These are phyloP conservation scores for Gopherus flavomarginatus DNA, from an alignment of 2,113 vertebrate genomes.

Conservation along the genomic window DNA sequence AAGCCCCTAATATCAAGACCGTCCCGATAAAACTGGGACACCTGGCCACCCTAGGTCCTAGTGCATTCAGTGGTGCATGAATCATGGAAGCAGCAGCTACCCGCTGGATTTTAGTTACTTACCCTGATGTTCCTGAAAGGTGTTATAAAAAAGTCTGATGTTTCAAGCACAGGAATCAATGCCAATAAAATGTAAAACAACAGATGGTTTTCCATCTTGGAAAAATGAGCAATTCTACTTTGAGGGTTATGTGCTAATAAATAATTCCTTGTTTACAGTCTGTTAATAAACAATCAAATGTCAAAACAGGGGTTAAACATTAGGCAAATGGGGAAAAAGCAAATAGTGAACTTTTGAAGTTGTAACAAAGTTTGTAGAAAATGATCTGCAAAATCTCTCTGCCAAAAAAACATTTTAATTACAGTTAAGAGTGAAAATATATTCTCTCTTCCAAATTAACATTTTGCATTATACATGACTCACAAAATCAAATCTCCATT, in stretches of 20 bases:
- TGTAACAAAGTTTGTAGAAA: background rate
- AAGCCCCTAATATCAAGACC: background rate
- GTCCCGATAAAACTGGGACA: background rate
- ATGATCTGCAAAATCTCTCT: background rate
- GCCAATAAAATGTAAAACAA: slow-evolving; percentile 56
- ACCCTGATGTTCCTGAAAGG: slow-evolving; percentile 73
- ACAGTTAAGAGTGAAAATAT: background rate
- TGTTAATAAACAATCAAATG: slow-evolving; percentile 63
- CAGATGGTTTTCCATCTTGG: slow-evolving; percentile 53
- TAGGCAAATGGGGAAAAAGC: slow-evolving; percentile 34
- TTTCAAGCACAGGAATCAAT: slow-evolving; percentile 56
- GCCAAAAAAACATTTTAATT: background rate
- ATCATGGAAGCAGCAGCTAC: background rate
- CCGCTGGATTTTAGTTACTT: slow-evolving; percentile 40
- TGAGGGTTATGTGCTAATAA: background rate
- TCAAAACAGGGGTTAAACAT: slow-evolving; percentile 75
- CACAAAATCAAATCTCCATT: background rate
- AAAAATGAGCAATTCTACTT: background rate
- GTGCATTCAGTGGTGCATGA: background rate
- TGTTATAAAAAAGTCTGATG: slow-evolving; percentile 50
- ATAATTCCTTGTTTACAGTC: slow-evolving; percentile 28
- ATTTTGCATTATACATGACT: background rate
- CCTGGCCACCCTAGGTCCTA: background rate
- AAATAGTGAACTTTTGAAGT: slow-evolving; percentile 35
- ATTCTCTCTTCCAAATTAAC: background rate